phyloP scores from a whole-genome alignment of 2,797 vertebrate genomes.

The Nannoperca obscura region DNA sequence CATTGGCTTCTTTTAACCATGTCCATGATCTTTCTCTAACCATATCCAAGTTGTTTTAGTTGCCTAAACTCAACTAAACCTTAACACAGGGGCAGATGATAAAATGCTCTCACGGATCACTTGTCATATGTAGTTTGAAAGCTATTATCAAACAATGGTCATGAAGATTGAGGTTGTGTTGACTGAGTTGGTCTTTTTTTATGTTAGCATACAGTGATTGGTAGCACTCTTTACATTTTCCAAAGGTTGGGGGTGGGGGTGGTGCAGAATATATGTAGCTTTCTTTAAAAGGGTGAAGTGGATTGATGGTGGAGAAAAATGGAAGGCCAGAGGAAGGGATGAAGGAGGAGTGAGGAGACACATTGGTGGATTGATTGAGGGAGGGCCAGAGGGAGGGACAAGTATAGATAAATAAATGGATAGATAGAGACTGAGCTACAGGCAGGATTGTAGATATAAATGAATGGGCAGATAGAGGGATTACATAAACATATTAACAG shows the following conservation, averaged over 20 bases:
- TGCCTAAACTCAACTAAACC: background rate
- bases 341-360: slow-evolving; percentile 5
- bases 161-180: too few relatives aligned
- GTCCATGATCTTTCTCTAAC: too few relatives aligned
- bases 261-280: background rate
- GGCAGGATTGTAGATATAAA: slow-evolving; percentile 7
- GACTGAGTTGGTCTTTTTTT: background rate
- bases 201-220: background rate
- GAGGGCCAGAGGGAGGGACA: slow-evolving; percentile 14
- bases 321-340: slow-evolving; percentile 15
- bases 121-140: too few relatives aligned
- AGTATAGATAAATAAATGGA: slow-evolving; percentile 29
- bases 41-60: too few relatives aligned
- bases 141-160: too few relatives aligned
- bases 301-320: slow-evolving; percentile 37
- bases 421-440: slow-evolving; percentile 13
- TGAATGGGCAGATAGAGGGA: slow-evolving; percentile 13
- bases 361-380: slow-evolving; percentile 31
- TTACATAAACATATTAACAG: background rate
- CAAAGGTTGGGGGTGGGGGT: background rate
- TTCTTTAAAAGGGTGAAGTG: background rate
- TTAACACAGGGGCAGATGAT: too few relatives aligned
- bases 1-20: too few relatives aligned
- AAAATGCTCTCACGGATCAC: too few relatives aligned
- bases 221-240: background rate